Base-by-base conservation (phyloP, 2,888 invertebrate species). In the Netelia inedita region DNA sequence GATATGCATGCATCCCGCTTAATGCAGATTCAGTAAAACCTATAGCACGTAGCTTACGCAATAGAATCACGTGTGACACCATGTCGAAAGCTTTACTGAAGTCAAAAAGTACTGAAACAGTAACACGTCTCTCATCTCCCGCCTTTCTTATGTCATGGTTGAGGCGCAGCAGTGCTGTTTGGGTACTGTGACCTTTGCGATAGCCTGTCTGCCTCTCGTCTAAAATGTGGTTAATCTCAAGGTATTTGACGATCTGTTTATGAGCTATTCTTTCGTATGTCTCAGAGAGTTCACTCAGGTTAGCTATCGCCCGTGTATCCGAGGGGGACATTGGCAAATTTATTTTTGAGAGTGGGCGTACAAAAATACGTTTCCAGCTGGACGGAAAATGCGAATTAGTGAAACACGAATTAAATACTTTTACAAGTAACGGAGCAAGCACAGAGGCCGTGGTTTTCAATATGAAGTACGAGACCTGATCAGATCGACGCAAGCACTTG, bases 1-100 rank as follows among this genome's bases (percentile, higher is more conserved):
- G n/a, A 50, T 50, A 50, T 0, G 50, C 11, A 10, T 14, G n/a
- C 2, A 50, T 10, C 11, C 11, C 5, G 10, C n/a, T 10, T 2
- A 50, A 10, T 50, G 50, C 50, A 14, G 5, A 11, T 2, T 1
- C n/a, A 10, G 14, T 0, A 11, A 73, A 73, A 1, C 59, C 59
- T 3, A 57, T n/a, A 6, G n/a, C 2, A 3, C 14, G 10, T 19
- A 75, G 0, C n/a, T 75, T 75, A 2, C 50, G 14, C 2, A 65
- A 16, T 21, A 79, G 11, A 0, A 61, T n/a, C 6, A 28, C 10
- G 14, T 57, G 46, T 9, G 41, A 2, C 1, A 79, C 71, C 2
- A 61, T 68, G 35, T 79, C 72, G 11, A 79, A 72, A 1, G 72
- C 79, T 28, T 79, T 79, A 28, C 46, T 50, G 14, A 79, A 65